Base-by-base conservation (phyloP, 2,888 invertebrate species). In the Oscheius sp. region DNA sequence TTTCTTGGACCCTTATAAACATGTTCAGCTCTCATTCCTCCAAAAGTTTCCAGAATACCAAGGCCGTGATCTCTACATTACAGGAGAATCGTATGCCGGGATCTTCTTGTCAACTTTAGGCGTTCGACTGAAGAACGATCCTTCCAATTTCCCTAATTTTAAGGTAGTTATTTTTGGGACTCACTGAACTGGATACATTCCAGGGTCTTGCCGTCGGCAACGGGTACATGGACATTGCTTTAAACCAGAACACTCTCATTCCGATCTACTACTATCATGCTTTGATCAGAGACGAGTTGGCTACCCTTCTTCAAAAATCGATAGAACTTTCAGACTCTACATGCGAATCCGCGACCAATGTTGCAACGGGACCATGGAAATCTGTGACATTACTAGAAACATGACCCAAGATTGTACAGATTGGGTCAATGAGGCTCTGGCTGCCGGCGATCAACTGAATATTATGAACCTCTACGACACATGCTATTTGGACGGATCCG, bases 181-280 rank as follows among this genome's bases (percentile, higher is more conserved):
- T 13, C 2, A 13, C 13, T n/a, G 1, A 21, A 29, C 7, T 21
- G 74, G 11, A 7, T 11, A 32, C 21, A 7, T 33, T 76, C 84
- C 79, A 90, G 89, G 91, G 91, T 42, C 89, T 91, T 83, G 90
- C 89, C 7, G 89, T 91, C 57, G 91, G 91, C 10, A 91, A 91
- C 87, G 91, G 91, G 32, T 82, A 90, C 11, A 83, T 89, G 29
- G 88, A 90, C 79, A 79, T 80, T 79, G 79, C 74, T 60, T 79
- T 55, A 29, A 86, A 86, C 68, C 77, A 77, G 50, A 81, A 84
- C 70, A 85, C 86, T 2, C 75, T 85, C 76, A 73, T 87, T 13
- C 84, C 86, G 1, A 76, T 84, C 5, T 83, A 80, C 55, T 87
- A 87, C 73, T 81, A 80, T 68, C 87, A 86, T 71, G 87, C 82